phyloP scores from a whole-genome alignment of 2,888 invertebrate species.

The Allacma fusca region DNA sequence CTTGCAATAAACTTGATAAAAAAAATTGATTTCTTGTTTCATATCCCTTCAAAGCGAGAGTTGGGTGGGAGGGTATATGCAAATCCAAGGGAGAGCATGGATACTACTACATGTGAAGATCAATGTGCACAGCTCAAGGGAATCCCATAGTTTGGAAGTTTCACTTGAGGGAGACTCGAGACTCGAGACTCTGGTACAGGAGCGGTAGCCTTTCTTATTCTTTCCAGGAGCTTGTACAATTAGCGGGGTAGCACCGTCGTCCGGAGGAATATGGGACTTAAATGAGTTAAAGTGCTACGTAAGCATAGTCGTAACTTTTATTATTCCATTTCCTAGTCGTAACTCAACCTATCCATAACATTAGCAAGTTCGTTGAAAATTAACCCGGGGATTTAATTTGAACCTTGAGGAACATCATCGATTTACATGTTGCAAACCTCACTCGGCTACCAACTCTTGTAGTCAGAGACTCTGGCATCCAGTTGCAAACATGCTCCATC shows the following conservation, averaged over 20 bases:
- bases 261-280: not conserved
- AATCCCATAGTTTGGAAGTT: no score
- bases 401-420: conserved; percentile 34
- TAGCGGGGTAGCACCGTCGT: no score
- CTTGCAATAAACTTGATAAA: not conserved
- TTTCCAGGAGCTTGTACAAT: no score
- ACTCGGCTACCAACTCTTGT: no score
- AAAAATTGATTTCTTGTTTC: not conserved
- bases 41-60: no score
- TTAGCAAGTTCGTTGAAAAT: conserved; percentile 38
- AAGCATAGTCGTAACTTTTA: conserved; percentile 20
- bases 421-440: conserved; percentile 34
- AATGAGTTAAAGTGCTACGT: conserved; percentile 16
- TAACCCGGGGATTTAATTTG: conserved; percentile 41
- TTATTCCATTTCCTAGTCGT: conserved; percentile 39
- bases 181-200: no score
- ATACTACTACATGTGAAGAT: no score
- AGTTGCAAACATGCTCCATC: conserved; percentile 14
- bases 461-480: not conserved
- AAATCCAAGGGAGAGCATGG: no score
- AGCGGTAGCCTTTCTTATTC: no score
- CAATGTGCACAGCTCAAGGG: no score
- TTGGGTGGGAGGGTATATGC: no score
- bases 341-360: conserved; percentile 39
- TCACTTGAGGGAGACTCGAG: no score